Evolutionary conservation across 2,888 invertebrate genomes (phyloP).

Genomic region (Incurvaria masculella): DNA sequence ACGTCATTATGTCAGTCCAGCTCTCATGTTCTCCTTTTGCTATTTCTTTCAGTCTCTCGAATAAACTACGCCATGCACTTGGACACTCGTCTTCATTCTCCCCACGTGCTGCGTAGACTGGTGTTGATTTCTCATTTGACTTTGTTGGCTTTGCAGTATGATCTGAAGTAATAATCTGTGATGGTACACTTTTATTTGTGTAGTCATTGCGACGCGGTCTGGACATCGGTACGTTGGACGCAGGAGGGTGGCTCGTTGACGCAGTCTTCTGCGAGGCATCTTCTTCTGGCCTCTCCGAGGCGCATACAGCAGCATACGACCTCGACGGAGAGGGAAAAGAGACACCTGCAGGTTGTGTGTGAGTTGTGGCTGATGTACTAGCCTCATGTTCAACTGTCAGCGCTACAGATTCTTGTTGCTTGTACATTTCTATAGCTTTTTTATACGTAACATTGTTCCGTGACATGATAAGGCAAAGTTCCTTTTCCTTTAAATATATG

Average conservation of each 20-base stretch:
- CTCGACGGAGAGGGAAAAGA: background rate
- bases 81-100: too few species aligned
- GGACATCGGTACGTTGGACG: background rate
- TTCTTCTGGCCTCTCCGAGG: background rate
- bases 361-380: background rate
- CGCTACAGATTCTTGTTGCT: too few species aligned
- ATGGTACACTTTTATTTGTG: background rate
- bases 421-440: background rate
- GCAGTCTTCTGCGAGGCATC: background rate
- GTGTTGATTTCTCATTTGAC: background rate
- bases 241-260: background rate
- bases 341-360: background rate
- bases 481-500: conserved; percentile 13
- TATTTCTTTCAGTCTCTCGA: background rate
- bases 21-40: background rate
- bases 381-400: background rate
- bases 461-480: background rate
- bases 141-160: background rate
- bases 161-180: background rate
- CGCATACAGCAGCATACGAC: background rate
- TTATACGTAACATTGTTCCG: background rate
- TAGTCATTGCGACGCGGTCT: background rate
- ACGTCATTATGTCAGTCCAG: background rate
- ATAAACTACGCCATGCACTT: background rate
- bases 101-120: background rate